Percentiles rank a stretch among this genome's conserved stretches.
These are phyloP conservation scores for Manis pentadactyla DNA, from an alignment of 2,797 vertebrate genomes.

Conservation along the genomic window DNA sequence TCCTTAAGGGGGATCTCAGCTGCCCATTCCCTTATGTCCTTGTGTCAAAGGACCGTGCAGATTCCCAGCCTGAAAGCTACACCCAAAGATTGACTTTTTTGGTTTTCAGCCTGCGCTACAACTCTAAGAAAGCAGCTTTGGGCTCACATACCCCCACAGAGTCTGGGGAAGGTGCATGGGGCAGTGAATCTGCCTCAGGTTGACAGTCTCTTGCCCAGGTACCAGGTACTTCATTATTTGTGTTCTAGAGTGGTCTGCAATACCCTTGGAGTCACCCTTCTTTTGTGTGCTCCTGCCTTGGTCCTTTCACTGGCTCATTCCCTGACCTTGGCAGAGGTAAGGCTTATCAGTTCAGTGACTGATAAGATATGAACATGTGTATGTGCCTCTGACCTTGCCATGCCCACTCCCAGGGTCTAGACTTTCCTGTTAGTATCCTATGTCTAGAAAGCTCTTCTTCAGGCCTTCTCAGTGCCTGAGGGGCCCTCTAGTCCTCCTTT, in stretches of 20 bases:
- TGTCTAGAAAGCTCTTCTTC: background rate
- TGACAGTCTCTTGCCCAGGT: background rate
- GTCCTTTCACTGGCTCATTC: background rate
- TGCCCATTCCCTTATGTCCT: accelerated
- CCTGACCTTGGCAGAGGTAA: background rate
- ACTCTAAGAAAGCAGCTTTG: background rate
- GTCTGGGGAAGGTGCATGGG: background rate
- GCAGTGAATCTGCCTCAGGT: too few species aligned
- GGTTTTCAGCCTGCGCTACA: background rate
- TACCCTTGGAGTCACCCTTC: background rate
- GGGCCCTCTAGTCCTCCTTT: background rate
- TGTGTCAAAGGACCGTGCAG: background rate
- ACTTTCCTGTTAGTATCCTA: background rate
- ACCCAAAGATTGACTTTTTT: background rate
- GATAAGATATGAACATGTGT: background rate
- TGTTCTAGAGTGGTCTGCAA: background rate
- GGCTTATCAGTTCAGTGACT: too few species aligned
- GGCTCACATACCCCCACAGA: accelerated
- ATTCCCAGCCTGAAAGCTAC: accelerated
- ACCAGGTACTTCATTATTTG: background rate
- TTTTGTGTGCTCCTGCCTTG: background rate
- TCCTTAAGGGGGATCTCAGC: background rate
- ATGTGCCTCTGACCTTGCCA: background rate
- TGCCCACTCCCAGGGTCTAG: background rate
- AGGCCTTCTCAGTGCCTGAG: accelerated